Evolutionary conservation across 2,888 invertebrate species (phyloP).

Genomic region (Terebella lapidaria): DNA sequence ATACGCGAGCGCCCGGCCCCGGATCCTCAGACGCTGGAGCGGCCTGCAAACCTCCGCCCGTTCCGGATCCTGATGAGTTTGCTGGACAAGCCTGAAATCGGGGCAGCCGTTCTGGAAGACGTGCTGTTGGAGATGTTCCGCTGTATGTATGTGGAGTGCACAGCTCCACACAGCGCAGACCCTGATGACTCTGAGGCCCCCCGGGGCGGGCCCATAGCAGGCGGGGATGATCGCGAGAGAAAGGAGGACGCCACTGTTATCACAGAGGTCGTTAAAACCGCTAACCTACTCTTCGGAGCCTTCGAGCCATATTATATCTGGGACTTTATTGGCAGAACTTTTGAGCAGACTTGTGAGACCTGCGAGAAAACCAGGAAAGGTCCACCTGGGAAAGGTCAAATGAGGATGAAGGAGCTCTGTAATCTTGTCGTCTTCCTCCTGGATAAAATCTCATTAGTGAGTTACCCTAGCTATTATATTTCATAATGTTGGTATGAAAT

Average conservation of each 20-base stretch:
- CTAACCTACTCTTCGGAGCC: constrained; percentile 76
- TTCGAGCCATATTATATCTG: constrained; percentile 82
- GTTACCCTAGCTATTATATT: constrained; percentile 18
- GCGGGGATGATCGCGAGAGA: neutral
- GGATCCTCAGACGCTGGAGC: neutral
- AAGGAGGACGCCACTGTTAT: constrained; percentile 13
- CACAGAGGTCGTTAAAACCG: constrained; percentile 72
- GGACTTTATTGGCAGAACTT: constrained; percentile 64
- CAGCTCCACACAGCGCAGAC: neutral
- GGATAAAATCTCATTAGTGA: constrained; percentile 61
- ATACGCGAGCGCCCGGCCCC: constrained; percentile 3
- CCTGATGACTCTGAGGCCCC: neutral
- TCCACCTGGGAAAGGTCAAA: neutral
- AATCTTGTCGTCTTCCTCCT: constrained; percentile 69
- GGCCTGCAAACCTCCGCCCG: constrained; percentile 30
- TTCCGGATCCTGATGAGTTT: constrained; percentile 75
- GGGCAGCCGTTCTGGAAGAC: constrained; percentile 54
- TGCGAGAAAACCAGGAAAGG: neutral
- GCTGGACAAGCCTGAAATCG: constrained; percentile 81
- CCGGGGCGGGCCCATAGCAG: neutral
- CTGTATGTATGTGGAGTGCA: constrained; percentile 40
- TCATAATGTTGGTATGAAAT: too few species aligned
- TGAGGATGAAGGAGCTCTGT: constrained; percentile 63
- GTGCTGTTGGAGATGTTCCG: constrained; percentile 64
- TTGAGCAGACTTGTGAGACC: constrained; percentile 38